phyloP scores from a whole-genome alignment of 2,888 invertebrate genomes.

The Epirrhoe alternata region DNA sequence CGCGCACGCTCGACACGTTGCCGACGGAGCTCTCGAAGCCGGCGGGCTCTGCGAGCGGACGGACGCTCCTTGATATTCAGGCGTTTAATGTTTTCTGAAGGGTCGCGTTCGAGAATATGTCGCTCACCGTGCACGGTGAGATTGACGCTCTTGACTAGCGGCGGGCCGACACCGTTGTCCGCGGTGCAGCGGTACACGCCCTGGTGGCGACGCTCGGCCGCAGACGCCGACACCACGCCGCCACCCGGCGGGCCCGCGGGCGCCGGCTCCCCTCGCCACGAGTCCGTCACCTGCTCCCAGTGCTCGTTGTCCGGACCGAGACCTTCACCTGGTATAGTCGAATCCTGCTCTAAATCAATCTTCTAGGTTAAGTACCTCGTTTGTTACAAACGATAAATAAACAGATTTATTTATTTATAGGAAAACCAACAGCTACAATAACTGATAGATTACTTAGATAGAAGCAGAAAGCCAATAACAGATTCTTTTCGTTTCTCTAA shows the following conservation, averaged over 20 bases:
- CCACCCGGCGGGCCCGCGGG: conserved; percentile 45
- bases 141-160: conserved; percentile 91
- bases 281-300: conserved; percentile 50
- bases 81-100: background rate
- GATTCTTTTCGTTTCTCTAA: too few relatives aligned
- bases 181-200: conserved; percentile 93
- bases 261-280: conserved; percentile 40
- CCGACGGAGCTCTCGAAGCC: conserved; percentile 87
- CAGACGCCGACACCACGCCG: conserved; percentile 87
- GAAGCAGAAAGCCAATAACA: too few relatives aligned
- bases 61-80: too few relatives aligned
- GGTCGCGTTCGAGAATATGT: background rate
- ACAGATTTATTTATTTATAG: too few relatives aligned
- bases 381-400: too few relatives aligned
- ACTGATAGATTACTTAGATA: too few relatives aligned
- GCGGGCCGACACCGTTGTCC: conserved; percentile 92
- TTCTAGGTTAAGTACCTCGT: too few relatives aligned
- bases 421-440: too few relatives aligned
- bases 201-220: conserved; percentile 88
- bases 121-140: conserved; percentile 90
- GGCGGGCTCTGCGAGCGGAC: conserved; percentile 86
- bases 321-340: conserved; percentile 38
- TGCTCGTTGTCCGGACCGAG: conserved; percentile 51
- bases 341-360: too few relatives aligned
- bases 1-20: conserved; percentile 86